Percentiles rank a stretch among this genome's conserved stretches.
Conservation (phyloP, 1,140 invertebrate species). For the Augochlora pura region DNA sequence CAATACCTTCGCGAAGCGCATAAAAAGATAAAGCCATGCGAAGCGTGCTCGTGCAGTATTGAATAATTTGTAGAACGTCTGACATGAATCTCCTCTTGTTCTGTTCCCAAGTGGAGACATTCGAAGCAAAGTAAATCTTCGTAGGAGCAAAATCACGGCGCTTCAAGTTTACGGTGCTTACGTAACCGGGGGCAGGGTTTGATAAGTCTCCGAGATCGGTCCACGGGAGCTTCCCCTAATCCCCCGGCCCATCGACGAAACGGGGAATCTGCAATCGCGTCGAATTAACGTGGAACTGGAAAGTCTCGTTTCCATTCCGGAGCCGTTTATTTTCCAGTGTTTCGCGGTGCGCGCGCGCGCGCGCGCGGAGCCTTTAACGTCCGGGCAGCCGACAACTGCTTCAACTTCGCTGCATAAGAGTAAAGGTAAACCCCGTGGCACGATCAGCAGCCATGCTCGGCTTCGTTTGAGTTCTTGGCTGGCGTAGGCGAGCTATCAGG, state of each 20-base stretch:
- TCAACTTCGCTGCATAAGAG: constrained; percentile 33
- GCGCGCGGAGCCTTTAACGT: constrained; percentile 11
- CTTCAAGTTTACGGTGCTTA: no score
- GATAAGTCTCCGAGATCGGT: not conserved
- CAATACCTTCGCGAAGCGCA: no score
- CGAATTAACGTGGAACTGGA: constrained; percentile 13
- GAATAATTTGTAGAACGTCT: no score
- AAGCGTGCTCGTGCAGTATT: no score
- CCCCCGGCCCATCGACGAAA: not conserved
- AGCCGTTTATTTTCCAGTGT: constrained; percentile 17
- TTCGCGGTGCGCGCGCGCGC: not conserved
- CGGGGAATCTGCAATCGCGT: not conserved
- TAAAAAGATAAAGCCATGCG: no score
- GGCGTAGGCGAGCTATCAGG: not conserved
- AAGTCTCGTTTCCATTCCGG: not conserved
- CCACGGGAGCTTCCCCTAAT: not conserved
- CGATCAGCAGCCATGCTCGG: not conserved
- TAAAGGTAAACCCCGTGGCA: constrained; percentile 27
- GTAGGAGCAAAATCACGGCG: no score
- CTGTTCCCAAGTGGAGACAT: no score
- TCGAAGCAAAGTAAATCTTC: no score
- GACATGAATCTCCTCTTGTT: no score
- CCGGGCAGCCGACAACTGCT: not conserved
- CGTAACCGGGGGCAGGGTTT: no score
- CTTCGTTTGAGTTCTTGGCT: not conserved